A percentile compares a stretch with the other conserved stretches of the same genome.
Evolutionary conservation across 2,888 invertebrate species (phyloP).

Genomic region (Elmis aenea): DNA sequence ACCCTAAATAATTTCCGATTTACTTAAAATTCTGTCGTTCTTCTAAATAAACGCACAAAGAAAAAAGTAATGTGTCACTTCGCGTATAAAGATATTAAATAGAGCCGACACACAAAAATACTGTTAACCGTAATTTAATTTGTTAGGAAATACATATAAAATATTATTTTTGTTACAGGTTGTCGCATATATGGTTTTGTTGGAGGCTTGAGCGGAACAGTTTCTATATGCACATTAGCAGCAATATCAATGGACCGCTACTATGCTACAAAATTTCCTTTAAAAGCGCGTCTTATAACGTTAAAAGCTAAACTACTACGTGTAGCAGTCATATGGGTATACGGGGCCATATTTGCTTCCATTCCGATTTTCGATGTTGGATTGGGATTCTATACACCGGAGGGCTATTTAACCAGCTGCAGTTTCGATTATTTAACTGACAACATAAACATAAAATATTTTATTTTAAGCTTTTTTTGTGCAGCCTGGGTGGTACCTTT

Average conservation of each 20-base stretch:
- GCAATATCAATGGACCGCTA: conserved; percentile 79
- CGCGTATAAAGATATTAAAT: too few relatives aligned
- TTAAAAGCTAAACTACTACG: conserved; percentile 59
- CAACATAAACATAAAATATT: conserved; percentile 56
- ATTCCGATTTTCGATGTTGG: conserved; percentile 68
- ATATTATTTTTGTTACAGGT: conserved; percentile 49
- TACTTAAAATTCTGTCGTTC: too few relatives aligned
- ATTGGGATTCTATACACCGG: conserved; percentile 72
- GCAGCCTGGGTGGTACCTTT: conserved; percentile 75
- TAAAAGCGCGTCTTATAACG: conserved; percentile 62
- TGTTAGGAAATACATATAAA: too few relatives aligned
- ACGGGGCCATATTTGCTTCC: conserved; percentile 63
- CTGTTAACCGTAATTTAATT: too few relatives aligned
- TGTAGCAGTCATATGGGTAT: conserved; percentile 66
- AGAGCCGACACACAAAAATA: too few relatives aligned
- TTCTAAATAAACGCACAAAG: too few relatives aligned
- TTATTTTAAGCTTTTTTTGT: conserved; percentile 69
- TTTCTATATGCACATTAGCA: conserved; percentile 74
- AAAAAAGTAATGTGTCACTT: too few relatives aligned
- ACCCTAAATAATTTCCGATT: too few relatives aligned
- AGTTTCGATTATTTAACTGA: conserved; percentile 79
- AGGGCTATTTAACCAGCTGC: conserved; percentile 79
- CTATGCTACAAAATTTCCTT: conserved; percentile 73
- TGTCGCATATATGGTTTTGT: conserved; percentile 76
- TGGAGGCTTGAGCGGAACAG: conserved; percentile 75